Percentiles rank a stretch among this genome's conserved stretches.
Conservation (phyloP, 2,113 vertebrate species). For the Epinephelus lanceolatus region DNA sequence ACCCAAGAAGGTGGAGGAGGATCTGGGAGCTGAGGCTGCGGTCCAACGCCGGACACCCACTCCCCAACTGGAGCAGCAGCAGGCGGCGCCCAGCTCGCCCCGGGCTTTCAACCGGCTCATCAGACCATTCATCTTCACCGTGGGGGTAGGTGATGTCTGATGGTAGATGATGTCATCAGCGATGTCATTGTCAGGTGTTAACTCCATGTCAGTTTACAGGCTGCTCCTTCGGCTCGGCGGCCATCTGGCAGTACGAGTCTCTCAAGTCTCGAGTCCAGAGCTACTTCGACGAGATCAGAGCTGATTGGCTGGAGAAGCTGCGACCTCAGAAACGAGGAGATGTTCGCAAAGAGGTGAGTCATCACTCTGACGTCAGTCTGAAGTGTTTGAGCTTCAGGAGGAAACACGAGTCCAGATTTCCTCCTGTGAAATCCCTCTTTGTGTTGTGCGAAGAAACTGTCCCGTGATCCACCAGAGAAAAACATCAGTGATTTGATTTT, state of each 20-base stretch:
- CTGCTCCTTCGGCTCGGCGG: slow-evolving; percentile 91
- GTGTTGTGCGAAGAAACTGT: too few species aligned
- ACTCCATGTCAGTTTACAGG: slow-evolving; percentile 92
- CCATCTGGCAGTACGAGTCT: slow-evolving; percentile 97
- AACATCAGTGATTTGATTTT: too few species aligned
- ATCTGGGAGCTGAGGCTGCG: slow-evolving; percentile 2
- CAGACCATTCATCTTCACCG: slow-evolving; percentile 89
- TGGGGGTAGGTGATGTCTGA: slow-evolving; percentile 87
- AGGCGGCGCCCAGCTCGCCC: slow-evolving; percentile 60
- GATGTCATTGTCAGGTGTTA: slow-evolving; percentile 9
- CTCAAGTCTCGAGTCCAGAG: slow-evolving; percentile 92
- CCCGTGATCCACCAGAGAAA: too few species aligned
- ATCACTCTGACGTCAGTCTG: background rate
- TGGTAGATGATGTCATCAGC: background rate
- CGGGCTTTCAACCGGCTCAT: slow-evolving; percentile 83
- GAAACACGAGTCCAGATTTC: too few species aligned
- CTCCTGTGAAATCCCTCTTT: too few species aligned
- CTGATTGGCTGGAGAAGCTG: slow-evolving; percentile 92
- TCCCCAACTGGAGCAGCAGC: slow-evolving; percentile 69
- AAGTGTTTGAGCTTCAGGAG: background rate
- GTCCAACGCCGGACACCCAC: slow-evolving; percentile 52
- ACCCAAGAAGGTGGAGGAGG: slow-evolving; percentile 77
- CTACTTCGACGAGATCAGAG: slow-evolving; percentile 89
- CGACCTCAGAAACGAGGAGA: slow-evolving; percentile 90
- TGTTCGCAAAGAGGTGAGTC: slow-evolving; percentile 90